Conservation (phyloP, 2,797 vertebrate species). For the Takifugu rubripes region DNA sequence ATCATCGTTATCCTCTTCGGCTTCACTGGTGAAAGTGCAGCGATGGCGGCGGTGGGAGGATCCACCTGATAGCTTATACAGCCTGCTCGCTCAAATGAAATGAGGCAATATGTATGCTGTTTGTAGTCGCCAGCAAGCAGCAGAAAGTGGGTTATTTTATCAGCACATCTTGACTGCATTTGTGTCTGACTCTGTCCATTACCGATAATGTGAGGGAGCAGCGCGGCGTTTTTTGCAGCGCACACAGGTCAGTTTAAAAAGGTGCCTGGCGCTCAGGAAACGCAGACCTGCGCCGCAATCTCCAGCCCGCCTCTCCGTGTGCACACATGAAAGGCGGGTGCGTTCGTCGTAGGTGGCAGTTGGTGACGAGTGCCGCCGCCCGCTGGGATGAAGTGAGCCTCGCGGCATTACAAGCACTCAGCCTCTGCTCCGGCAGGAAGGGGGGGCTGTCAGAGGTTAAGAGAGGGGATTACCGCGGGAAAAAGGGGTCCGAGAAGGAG, state of each 20-base stretch:
- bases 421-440: conserved; percentile 29
- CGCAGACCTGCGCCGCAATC: neutral
- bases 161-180: conserved; percentile 4
- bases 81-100: conserved; percentile 36
- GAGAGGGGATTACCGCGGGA: conserved; percentile 38
- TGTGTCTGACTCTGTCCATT: neutral
- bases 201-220: too few relatives aligned
- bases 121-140: conserved; percentile 30
- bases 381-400: conserved; percentile 19
- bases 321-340: too few relatives aligned
- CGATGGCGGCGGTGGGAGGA: conserved; percentile 29
- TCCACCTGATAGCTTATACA: conserved; percentile 47
- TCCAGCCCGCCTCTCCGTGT: too few relatives aligned
- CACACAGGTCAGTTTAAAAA: too few relatives aligned
- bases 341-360: too few relatives aligned
- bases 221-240: too few relatives aligned
- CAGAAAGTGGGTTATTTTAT: conserved; percentile 26
- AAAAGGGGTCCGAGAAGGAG: conserved; percentile 3
- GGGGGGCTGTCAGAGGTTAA: conserved; percentile 2
- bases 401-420: conserved; percentile 18
- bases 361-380: conserved; percentile 6
- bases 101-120: conserved; percentile 33
- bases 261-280: neutral
- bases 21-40: conserved; percentile 26
- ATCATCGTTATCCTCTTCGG: conserved; percentile 12